phyloP scores from a whole-genome alignment of 2,113 vertebrate species.

The Drymodes brunneopygia region DNA sequence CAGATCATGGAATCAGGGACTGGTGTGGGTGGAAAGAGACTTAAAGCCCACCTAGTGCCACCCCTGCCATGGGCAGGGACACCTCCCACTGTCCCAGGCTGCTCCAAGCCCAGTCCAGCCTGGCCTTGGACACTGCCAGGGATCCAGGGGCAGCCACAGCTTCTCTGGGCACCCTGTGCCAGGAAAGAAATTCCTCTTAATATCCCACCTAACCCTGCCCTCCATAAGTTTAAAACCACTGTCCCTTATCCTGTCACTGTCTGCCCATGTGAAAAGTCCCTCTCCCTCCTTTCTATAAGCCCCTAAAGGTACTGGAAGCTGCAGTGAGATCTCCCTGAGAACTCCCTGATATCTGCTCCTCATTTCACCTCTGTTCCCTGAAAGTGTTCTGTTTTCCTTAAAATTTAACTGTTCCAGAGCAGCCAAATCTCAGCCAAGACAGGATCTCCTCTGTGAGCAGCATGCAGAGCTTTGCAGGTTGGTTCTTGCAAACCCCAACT shows the following conservation, averaged over 20 bases:
- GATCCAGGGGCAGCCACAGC: not conserved
- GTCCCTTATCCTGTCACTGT: not conserved
- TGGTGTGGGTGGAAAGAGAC: not conserved
- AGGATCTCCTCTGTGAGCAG: not conserved
- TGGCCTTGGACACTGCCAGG: not conserved
- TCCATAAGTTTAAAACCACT: not conserved
- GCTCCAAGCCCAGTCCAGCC: not conserved
- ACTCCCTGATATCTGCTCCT: not conserved
- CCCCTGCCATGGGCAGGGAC: not conserved
- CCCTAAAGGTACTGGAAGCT: not conserved
- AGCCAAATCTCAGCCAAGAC: not conserved
- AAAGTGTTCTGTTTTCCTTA: not conserved
- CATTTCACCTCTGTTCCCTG: not conserved
- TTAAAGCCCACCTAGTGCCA: accelerated
- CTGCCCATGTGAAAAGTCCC: not conserved
- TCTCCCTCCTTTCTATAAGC: not conserved
- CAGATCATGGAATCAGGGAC: not conserved
- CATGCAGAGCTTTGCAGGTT: not conserved
- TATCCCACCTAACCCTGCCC: not conserved
- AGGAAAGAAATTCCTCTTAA: not conserved
- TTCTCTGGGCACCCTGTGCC: not conserved
- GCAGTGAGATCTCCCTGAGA: not conserved
- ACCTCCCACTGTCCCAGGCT: not conserved
- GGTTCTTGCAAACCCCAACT: not conserved
- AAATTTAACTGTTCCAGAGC: not conserved